Percentiles rank a stretch among this genome's conserved stretches.
Evolutionary conservation across 1,140 invertebrate species (phyloP).

Genomic region (Tribolium castaneum): DNA sequence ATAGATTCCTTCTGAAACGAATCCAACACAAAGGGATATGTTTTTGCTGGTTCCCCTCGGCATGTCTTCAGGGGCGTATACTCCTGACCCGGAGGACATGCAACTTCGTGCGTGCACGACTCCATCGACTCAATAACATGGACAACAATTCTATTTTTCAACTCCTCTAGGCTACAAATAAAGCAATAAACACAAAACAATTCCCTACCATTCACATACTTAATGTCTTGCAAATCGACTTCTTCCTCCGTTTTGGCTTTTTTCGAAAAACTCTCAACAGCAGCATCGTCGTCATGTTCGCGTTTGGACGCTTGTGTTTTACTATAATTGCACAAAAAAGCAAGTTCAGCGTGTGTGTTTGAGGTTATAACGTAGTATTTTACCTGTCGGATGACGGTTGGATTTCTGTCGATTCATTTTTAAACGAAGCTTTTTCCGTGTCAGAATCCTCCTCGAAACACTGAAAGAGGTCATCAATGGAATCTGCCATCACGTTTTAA

Average conservation of each 20-base stretch:
- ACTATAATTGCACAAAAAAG: conserved; percentile 13
- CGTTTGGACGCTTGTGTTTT: conserved; percentile 1
- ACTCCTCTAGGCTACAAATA: conserved; percentile 70
- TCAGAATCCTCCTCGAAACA: conserved; percentile 57
- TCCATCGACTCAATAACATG: conserved; percentile 90
- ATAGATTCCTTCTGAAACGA: conserved; percentile 99
- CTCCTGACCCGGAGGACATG: conserved; percentile 85
- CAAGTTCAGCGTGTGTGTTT: conserved; percentile 53
- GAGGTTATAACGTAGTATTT: conserved; percentile 57
- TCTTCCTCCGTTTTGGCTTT: conserved; percentile 51
- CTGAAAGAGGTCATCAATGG: conserved; percentile 61
- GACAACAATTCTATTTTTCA: conserved; percentile 78
- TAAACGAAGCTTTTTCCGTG: background rate
- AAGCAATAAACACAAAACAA: background rate
- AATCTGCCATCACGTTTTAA: conserved; percentile 54
- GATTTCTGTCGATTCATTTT: conserved; percentile 41
- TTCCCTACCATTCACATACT: conserved; percentile 51
- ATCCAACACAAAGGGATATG: conserved; percentile 96
- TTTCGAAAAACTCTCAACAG: conserved; percentile 37
- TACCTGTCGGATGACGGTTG: conserved; percentile 51
- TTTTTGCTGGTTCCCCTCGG: conserved; percentile 82
- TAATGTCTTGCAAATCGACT: conserved; percentile 56
- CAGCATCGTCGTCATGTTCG: conserved; percentile 43
- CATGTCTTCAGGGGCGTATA: conserved; percentile 79
- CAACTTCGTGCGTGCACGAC: conserved; percentile 93